A percentile compares a stretch with the other conserved stretches of the same genome.
Conservation (phyloP, 2,113 vertebrate species). For the Capreolus pygargus region DNA sequence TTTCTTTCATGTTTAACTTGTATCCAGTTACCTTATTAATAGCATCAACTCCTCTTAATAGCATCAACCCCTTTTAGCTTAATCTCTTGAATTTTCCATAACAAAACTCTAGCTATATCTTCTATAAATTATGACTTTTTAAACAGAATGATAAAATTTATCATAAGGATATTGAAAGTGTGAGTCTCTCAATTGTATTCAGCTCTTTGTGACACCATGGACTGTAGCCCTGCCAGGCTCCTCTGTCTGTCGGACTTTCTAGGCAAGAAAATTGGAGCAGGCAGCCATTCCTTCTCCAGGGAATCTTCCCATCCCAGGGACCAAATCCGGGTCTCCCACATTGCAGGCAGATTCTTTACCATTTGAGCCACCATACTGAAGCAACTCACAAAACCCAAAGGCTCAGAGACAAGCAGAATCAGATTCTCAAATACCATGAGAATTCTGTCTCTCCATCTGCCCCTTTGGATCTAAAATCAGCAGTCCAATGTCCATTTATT, state of each 20-base stretch:
- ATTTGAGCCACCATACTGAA: neutral
- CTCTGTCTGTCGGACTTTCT: neutral
- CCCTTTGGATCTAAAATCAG: neutral
- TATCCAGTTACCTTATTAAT: conserved; percentile 16
- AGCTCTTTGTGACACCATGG: neutral
- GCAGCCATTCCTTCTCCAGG: neutral
- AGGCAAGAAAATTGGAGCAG: neutral
- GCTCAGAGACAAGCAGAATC: neutral
- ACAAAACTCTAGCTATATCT: neutral
- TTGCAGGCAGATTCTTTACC: neutral
- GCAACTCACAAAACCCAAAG: neutral
- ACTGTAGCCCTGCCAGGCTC: neutral
- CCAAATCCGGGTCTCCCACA: neutral
- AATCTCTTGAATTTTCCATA: conserved; percentile 50
- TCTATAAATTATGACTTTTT: conserved; percentile 48
- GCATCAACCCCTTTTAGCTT: conserved; percentile 34
- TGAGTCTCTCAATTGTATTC: neutral
- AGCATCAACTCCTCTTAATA: conserved; percentile 28
- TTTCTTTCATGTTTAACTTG: neutral
- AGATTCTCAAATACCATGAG: neutral
- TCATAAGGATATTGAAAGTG: neutral
- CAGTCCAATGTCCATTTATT: neutral
- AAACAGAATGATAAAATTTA: conserved; percentile 1
- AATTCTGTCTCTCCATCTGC: neutral
- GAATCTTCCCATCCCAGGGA: neutral